These are phyloP conservation scores for Nemotelus nigrinus DNA, from an alignment of 2,888 invertebrate genomes.

Conservation along the genomic window DNA sequence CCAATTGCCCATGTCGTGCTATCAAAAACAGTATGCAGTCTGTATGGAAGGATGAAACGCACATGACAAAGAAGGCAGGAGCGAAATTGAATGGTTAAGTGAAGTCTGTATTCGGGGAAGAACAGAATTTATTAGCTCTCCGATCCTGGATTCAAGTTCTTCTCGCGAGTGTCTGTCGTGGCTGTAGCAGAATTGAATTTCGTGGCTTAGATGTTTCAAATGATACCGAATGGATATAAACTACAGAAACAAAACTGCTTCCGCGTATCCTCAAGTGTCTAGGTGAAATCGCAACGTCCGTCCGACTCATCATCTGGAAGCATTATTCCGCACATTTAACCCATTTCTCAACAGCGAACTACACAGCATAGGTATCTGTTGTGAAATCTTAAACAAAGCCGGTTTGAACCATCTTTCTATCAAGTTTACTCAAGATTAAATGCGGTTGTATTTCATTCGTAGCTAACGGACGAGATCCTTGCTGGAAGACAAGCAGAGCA, in stretches of 20 bases:
- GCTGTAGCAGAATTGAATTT: neutral
- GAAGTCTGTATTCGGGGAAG: neutral
- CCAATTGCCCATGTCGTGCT: constrained; percentile 4
- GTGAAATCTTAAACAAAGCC: neutral
- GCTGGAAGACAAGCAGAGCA: too few relatives aligned
- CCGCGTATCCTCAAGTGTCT: neutral
- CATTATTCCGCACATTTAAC: neutral
- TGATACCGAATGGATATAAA: neutral
- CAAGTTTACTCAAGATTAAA: neutral
- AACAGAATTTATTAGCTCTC: neutral
- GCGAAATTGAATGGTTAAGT: neutral
- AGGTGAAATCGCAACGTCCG: neutral
- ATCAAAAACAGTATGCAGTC: constrained; percentile 3
- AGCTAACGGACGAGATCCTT: neutral
- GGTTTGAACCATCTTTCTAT: neutral
- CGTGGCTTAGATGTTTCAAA: neutral
- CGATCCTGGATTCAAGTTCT: neutral
- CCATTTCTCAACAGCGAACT: neutral
- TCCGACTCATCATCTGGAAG: neutral
- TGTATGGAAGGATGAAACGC: neutral
- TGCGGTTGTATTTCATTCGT: neutral
- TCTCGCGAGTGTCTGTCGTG: neutral
- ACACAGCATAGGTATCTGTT: neutral
- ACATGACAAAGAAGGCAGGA: neutral
- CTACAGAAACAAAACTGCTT: neutral